Evolutionary conservation across 1,140 invertebrate genomes (phyloP).

Genomic region (Bilobella aurantiaca): DNA sequence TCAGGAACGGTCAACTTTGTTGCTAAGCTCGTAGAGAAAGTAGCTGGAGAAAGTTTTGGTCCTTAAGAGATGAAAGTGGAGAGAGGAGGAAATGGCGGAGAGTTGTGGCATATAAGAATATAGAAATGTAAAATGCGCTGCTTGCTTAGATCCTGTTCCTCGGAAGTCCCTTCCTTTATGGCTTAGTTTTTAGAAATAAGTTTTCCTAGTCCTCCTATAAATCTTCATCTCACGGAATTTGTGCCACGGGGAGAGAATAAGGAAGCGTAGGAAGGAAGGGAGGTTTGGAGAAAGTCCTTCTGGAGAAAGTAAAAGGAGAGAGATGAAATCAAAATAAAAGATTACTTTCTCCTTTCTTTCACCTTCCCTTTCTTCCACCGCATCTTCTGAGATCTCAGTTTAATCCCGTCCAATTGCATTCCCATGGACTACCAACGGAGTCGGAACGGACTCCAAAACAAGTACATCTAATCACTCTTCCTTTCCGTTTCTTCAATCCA

Average conservation of each 20-base stretch:
- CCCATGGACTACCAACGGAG: too few relatives aligned
- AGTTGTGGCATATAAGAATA: not conserved
- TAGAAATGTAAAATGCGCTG: not conserved
- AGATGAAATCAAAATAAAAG: not conserved
- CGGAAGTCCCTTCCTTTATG: not conserved
- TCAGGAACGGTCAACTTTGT: not conserved
- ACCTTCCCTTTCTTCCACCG: not conserved
- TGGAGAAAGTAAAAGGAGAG: not conserved
- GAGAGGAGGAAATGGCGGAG: not conserved
- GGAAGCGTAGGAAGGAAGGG: too few relatives aligned
- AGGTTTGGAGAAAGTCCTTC: not conserved
- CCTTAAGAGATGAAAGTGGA: too few relatives aligned
- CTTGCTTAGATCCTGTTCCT: not conserved
- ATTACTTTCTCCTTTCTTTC: not conserved
- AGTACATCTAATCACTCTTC: too few relatives aligned
- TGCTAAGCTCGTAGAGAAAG: not conserved
- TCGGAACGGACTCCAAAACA: too few relatives aligned
- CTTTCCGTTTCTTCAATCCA: too few relatives aligned
- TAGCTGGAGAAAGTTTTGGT: not conserved
- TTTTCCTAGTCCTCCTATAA: not conserved
- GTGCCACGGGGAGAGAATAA: too few relatives aligned
- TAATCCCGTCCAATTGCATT: too few relatives aligned
- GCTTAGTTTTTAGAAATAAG: not conserved
- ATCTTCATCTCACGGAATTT: not conserved
- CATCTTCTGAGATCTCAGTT: not conserved